A percentile compares a stretch with the other conserved stretches of the same genome.
Conservation (phyloP, 1,140 invertebrate genomes). For the Drosophila cardini region DNA sequence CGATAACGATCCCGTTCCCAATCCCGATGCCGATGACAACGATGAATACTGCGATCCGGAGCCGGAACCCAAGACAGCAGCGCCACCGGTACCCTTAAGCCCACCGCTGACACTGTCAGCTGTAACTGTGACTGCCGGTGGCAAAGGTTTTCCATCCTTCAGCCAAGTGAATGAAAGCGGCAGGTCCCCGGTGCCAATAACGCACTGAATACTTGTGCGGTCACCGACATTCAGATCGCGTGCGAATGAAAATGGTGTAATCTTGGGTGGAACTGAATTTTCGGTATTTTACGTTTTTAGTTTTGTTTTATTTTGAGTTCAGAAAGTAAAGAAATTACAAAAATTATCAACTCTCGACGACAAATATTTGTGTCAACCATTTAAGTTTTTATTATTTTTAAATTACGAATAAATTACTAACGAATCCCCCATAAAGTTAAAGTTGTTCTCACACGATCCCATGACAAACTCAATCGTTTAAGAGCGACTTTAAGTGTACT, state of each 20-base stretch:
- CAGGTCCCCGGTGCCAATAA: constrained; percentile 89
- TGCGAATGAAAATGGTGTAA: constrained; percentile 88
- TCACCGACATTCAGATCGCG: constrained; percentile 89
- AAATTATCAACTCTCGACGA: constrained; percentile 4
- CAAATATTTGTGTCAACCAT: neutral
- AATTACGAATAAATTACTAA: neutral
- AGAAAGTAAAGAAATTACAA: constrained; percentile 11
- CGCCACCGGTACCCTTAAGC: constrained; percentile 72
- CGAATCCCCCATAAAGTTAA: too few relatives aligned
- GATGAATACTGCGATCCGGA: constrained; percentile 41
- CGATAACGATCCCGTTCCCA: constrained; percentile 25
- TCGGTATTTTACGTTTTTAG: too few relatives aligned
- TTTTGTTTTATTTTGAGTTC: neutral
- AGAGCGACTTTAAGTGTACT: too few relatives aligned
- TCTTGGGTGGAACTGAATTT: constrained; percentile 88
- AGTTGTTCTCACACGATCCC: too few relatives aligned
- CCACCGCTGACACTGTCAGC: constrained; percentile 64
- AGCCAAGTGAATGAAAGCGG: constrained; percentile 89
- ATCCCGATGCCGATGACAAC: constrained; percentile 29
- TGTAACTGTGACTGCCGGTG: constrained; percentile 33
- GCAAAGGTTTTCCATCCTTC: constrained; percentile 87
- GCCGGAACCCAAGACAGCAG: constrained; percentile 51
- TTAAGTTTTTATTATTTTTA: neutral
- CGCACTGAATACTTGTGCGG: constrained; percentile 89
- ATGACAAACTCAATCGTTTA: too few relatives aligned